Evolutionary conservation across 2,113 vertebrate species (phyloP).

Genomic region (Manacus vitellinus): DNA sequence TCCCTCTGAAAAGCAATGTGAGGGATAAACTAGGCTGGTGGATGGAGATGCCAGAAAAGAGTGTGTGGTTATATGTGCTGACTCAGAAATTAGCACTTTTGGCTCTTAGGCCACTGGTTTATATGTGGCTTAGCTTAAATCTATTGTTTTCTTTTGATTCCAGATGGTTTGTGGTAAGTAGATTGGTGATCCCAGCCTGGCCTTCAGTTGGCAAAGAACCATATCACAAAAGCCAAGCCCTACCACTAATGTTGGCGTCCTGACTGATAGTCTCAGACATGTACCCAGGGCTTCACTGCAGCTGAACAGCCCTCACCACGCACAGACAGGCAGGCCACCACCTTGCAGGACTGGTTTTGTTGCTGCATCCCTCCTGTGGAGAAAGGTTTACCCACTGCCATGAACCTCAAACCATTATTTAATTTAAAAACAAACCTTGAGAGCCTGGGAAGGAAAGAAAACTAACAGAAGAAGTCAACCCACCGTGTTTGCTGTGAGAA

Average conservation of each 20-base stretch:
- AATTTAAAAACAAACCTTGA: background rate
- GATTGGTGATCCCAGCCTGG: background rate
- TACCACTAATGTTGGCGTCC: background rate
- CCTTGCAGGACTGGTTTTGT: background rate
- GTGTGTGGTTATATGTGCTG: rapidly evolving
- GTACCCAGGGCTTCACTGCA: background rate
- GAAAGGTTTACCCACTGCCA: background rate
- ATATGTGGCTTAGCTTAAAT: background rate
- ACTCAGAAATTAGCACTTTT: background rate
- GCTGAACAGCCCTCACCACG: background rate
- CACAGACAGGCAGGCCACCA: background rate
- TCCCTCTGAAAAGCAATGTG: background rate
- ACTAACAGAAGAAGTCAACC: background rate
- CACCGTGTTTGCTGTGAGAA: background rate
- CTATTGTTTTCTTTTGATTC: background rate
- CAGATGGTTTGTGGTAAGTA: background rate
- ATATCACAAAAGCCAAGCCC: background rate
- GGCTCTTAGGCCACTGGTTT: background rate
- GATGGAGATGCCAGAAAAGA: background rate
- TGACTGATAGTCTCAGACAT: background rate
- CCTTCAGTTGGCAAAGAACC: background rate
- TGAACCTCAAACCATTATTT: background rate
- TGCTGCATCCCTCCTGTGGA: background rate
- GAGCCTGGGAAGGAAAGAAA: background rate
- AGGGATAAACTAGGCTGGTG: background rate